Evolutionary conservation across 2,113 vertebrate genomes (phyloP), one percentile per base, ranked within the genome.

Genomic region (Fulica atra): DNA sequence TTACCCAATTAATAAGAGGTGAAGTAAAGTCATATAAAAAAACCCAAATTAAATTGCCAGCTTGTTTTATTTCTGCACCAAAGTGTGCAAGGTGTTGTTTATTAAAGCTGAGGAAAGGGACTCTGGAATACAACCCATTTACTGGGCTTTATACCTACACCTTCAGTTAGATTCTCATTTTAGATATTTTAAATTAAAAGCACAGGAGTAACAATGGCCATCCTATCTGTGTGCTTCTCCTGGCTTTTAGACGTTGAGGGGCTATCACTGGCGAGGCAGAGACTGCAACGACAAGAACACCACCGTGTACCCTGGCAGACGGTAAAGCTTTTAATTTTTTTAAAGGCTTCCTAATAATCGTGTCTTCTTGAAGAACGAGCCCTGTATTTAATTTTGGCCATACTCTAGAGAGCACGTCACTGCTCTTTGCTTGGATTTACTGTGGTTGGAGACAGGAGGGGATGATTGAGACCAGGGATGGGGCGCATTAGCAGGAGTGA

Each of bases 191-290:
- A 93, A 94, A 88, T 92, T 72, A 40, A 33, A 93, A 96, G 71
- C 17, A 17, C 33, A 25, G 28, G 63, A 65, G 46, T 54, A 69
- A 42, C 64, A 85, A 50, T 63, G 53, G 46, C 21, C 59, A 18
- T 71, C 56, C 56, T 81, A 3, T 64, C 53, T 94, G 23, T 29
- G 10, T 92, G 53, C 53, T 90, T 91, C 81, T 97, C 46, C 96
- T 89, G 84, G 29, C 72, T 76, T 97, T 60, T 78, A 98, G 98
- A 98, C 97, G 0, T 20, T 98, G 79, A 91, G 98, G 36, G 98
- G 98, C 65, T 98, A 98, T 86, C 96, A 98, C 88, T 98, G 98
- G 98, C 92, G 98, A 92, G 98, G 98, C 74, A 96, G 95, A 95
- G 98, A 98, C 85, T 98, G 98, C 85, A 57, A 98, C 0, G 98